Conservation (phyloP, 1,140 invertebrate genomes). For the Drosophila pseudoananassae region DNA sequence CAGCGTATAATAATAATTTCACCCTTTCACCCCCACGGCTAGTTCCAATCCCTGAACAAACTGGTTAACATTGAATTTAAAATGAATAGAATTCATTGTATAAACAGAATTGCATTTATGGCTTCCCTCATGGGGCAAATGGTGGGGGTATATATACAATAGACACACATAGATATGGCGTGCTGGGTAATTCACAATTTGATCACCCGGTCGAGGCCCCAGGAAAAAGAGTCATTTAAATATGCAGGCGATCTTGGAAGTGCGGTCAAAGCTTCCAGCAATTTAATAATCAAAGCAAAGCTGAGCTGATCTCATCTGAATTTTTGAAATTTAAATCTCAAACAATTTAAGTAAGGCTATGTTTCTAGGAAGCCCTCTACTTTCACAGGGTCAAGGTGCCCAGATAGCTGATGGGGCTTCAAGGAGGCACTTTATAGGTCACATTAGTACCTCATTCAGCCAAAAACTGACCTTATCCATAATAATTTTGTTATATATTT, state of each 20-base stretch:
- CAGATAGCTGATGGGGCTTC: slow-evolving; percentile 8
- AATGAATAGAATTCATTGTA: slow-evolving; percentile 64
- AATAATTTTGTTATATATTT: slow-evolving; percentile 1
- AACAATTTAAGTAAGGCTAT: slow-evolving; percentile 40
- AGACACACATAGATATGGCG: slow-evolving; percentile 18
- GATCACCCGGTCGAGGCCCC: slow-evolving; percentile 19
- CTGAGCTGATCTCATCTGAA: slow-evolving; percentile 25
- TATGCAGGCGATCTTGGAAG: slow-evolving; percentile 46
- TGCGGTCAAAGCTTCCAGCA: slow-evolving; percentile 29
- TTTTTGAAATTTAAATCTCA: slow-evolving; percentile 42
- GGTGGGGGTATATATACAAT: no score
- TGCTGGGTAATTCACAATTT: slow-evolving; percentile 22
- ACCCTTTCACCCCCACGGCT: not conserved
- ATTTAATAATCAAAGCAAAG: slow-evolving; percentile 16
- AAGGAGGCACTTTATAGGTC: slow-evolving; percentile 13
- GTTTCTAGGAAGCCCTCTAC: slow-evolving; percentile 13
- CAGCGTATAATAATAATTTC: slow-evolving; percentile 20
- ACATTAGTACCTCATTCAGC: not conserved
- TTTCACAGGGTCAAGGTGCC: slow-evolving; percentile 26
- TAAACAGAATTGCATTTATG: slow-evolving; percentile 57
- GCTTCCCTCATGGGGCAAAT: slow-evolving; percentile 52
- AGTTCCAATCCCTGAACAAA: slow-evolving; percentile 38
- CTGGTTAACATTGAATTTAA: slow-evolving; percentile 74
- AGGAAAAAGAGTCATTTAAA: slow-evolving; percentile 32
- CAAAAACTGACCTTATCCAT: slow-evolving; percentile 31